These are phyloP conservation scores for Myopa testacea DNA, from an alignment of 2,888 invertebrate genomes.

Conservation along the genomic window DNA sequence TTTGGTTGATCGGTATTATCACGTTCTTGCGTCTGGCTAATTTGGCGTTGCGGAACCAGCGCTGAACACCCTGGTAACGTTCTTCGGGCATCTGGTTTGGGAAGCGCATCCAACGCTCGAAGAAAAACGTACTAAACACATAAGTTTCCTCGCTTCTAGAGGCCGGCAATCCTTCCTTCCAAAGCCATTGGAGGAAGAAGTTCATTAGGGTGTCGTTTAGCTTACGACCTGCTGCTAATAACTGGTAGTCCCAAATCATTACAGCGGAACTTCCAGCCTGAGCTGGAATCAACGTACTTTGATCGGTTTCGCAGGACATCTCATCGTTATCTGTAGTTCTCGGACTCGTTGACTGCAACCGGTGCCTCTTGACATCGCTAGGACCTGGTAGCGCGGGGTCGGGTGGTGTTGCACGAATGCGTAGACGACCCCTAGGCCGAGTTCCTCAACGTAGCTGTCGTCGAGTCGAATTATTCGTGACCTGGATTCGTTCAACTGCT, in stretches of 20 bases:
- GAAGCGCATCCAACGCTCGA: not conserved
- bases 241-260: not conserved
- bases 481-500: not conserved
- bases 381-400: not conserved
- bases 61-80: conserved; percentile 1
- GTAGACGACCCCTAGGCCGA: not conserved
- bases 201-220: not conserved
- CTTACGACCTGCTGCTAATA: not conserved
- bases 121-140: not conserved
- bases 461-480: not conserved
- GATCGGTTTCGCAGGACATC: not conserved
- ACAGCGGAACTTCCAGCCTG: not conserved
- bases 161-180: not conserved
- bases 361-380: not conserved
- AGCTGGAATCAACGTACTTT: not conserved
- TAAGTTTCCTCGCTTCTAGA: not conserved
- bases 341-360: not conserved
- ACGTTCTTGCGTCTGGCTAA: not conserved
- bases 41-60: not conserved
- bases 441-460: not conserved
- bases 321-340: not conserved
- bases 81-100: not conserved
- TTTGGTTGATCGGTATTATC: conserved; percentile 4
- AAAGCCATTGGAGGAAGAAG: not conserved
- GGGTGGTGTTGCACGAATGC: not conserved